Evolutionary conservation across 2,113 vertebrate species (phyloP).

Genomic region (Vidua macroura): DNA sequence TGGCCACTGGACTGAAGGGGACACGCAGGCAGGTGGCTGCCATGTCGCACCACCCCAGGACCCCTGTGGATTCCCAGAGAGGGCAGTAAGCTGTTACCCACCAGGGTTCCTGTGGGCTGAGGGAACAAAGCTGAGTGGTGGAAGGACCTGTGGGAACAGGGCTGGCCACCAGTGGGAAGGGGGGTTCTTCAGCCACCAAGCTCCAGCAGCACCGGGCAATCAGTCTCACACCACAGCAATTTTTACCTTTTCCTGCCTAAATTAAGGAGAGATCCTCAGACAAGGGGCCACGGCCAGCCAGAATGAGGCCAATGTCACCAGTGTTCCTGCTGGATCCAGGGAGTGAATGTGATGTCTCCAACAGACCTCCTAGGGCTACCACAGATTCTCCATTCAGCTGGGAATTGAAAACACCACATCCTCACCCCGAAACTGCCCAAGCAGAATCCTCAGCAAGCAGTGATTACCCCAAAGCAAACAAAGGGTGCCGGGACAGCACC

Average conservation of each 20-base stretch:
- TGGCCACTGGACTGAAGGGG: background rate
- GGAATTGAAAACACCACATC: background rate
- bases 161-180: background rate
- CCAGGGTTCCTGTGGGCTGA: background rate
- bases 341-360: background rate
- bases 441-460: background rate
- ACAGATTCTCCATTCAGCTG: background rate
- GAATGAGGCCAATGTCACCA: background rate
- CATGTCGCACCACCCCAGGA: background rate
- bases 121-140: rapidly evolving
- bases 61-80: background rate
- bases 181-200: rapidly evolving
- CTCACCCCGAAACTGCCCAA: background rate
- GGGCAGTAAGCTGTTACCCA: background rate
- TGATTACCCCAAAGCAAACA: background rate
- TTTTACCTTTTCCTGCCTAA: background rate
- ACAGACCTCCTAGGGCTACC: background rate
- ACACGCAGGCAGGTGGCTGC: background rate
- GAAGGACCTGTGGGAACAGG: background rate
- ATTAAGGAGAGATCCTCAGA: background rate
- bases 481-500: background rate
- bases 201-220: background rate
- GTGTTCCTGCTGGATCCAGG: background rate
- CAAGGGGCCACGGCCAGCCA: no score
- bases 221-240: rapidly evolving